These are phyloP conservation scores for Sipha maydis DNA, from an alignment of 2,888 invertebrate genomes.

Conservation along the genomic window DNA sequence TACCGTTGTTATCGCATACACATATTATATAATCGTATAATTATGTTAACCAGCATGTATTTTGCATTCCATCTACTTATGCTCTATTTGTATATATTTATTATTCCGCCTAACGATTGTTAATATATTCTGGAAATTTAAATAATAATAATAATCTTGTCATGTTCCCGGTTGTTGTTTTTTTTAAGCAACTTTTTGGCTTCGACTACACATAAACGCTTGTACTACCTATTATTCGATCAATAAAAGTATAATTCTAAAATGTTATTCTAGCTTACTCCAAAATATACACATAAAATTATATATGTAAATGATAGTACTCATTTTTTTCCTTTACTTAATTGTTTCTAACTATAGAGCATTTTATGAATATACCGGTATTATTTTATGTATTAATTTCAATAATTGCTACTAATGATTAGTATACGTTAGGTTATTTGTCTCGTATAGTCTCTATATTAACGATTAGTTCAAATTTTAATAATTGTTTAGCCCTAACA, in stretches of 20 bases:
- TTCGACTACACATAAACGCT: neutral
- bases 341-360: too few species aligned
- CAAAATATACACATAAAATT: too few species aligned
- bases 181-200: neutral
- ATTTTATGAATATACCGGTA: too few species aligned
- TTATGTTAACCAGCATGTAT: neutral
- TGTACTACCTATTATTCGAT: neutral
- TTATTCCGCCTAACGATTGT: neutral
- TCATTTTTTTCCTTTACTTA: too few species aligned
- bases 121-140: slow-evolving; percentile 36
- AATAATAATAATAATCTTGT: slow-evolving; percentile 20
- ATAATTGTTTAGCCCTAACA: too few species aligned
- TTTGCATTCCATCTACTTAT: neutral
- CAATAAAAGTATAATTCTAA: neutral
- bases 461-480: too few species aligned
- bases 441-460: too few species aligned
- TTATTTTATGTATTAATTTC: too few species aligned
- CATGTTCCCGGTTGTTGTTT: neutral
- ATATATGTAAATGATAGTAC: neutral
- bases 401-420: too few species aligned
- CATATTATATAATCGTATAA: neutral
- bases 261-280: neutral
- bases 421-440: too few species aligned
- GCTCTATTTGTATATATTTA: neutral
- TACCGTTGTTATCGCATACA: neutral